Conservation (phyloP, 2,797 vertebrate genomes). For the Sebastolobus alascanus region DNA sequence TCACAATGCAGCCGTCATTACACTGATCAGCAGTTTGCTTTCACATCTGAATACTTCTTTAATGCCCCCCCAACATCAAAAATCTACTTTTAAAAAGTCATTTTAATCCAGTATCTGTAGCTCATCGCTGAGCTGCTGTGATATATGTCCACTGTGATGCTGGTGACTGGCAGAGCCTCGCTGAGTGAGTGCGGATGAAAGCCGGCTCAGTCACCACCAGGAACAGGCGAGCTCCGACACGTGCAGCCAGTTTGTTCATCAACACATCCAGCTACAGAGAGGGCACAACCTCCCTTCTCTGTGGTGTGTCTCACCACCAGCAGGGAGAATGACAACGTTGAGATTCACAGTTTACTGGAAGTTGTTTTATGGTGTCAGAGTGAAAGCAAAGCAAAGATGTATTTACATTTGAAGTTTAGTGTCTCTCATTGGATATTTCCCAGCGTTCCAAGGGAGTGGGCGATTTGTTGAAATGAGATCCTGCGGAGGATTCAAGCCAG, state of each 20-base stretch:
- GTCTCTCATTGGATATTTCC: constrained; percentile 24
- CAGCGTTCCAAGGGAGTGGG: constrained; percentile 27
- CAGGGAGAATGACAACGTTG: neutral
- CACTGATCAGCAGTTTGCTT: neutral
- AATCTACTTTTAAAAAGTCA: neutral
- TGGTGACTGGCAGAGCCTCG: constrained; percentile 45
- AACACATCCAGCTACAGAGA: constrained; percentile 62
- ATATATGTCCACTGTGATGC: constrained; percentile 19
- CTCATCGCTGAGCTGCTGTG: constrained; percentile 15
- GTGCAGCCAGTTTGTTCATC: constrained; percentile 72
- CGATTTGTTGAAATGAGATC: constrained; percentile 31
- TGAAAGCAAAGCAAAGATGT: constrained; percentile 36
- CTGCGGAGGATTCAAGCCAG: constrained; percentile 28
- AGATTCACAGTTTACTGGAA: neutral
- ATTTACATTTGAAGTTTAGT: constrained; percentile 10
- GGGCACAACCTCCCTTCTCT: constrained; percentile 22
- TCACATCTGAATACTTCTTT: neutral
- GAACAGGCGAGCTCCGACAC: constrained; percentile 76
- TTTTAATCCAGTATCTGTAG: neutral
- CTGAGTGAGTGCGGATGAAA: constrained; percentile 39
- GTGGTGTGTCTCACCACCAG: neutral
- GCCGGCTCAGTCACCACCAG: constrained; percentile 66
- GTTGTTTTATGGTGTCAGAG: constrained; percentile 30
- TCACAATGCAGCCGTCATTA: neutral
- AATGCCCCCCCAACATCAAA: neutral